Evolutionary conservation across 1,140 invertebrate genomes (phyloP).

Genomic region (Drosophila sulfurigaster): DNA sequence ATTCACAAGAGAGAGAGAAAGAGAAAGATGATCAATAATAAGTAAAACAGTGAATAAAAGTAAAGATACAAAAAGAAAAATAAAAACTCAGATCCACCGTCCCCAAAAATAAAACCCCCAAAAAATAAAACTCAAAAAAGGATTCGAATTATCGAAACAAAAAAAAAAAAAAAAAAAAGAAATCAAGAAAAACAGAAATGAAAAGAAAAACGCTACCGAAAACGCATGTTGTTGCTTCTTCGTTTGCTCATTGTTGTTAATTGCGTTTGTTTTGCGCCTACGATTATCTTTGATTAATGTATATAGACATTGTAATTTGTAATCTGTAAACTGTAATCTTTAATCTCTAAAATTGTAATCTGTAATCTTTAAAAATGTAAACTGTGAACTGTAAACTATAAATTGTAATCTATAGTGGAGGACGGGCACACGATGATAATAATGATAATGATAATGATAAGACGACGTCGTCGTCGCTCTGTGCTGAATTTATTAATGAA

Average conservation of each 20-base stretch:
- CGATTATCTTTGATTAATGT: slow-evolving; percentile 33
- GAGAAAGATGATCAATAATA: not conserved
- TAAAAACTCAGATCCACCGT: slow-evolving; percentile 19
- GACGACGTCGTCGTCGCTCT: not conserved
- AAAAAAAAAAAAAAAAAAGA: not conserved
- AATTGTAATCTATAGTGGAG: slow-evolving; percentile 12
- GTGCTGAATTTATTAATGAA: not conserved
- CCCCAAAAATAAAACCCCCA: not conserved
- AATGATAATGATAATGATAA: not conserved
- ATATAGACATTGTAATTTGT: slow-evolving; percentile 37
- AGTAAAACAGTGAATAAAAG: slow-evolving; percentile 5
- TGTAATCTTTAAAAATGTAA: slow-evolving; percentile 13
- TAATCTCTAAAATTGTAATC: slow-evolving; percentile 6
- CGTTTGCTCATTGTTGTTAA: slow-evolving; percentile 34
- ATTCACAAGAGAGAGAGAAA: not conserved
- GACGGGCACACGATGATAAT: not conserved
- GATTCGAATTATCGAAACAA: slow-evolving; percentile 8
- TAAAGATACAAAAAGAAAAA: not conserved
- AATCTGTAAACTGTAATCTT: slow-evolving; percentile 24
- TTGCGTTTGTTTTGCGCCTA: slow-evolving; percentile 16
- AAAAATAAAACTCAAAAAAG: slow-evolving; percentile 11
- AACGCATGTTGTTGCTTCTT: slow-evolving; percentile 34
- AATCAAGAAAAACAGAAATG: not conserved
- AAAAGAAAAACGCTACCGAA: slow-evolving; percentile 6
- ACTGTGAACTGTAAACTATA: slow-evolving; percentile 12